phyloP scores from a whole-genome alignment of 2,797 vertebrate genomes.

The Triplophysa yarkandensis region DNA sequence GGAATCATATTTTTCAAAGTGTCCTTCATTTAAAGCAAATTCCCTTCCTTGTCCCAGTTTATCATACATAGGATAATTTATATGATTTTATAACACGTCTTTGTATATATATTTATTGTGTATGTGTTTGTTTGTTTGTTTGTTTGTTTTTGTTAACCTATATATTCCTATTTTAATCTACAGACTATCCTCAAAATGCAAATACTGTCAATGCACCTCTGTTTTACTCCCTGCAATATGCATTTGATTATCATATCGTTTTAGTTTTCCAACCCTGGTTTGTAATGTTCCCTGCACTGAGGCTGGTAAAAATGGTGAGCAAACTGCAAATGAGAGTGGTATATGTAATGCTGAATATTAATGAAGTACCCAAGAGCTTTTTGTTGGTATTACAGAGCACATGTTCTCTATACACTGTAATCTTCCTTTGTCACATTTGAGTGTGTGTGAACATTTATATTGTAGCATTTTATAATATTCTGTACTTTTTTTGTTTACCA shows the following conservation, averaged over 20 bases:
- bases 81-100: conserved; percentile 26
- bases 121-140: conserved; percentile 38
- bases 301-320: conserved; percentile 21
- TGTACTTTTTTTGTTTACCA: conserved; percentile 39
- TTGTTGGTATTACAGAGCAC: conserved; percentile 36
- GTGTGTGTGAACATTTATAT: conserved; percentile 25
- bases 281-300: conserved; percentile 26
- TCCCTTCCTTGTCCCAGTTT: conserved; percentile 14
- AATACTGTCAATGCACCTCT: conserved; percentile 18
- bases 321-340: conserved; percentile 41
- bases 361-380: conserved; percentile 50
- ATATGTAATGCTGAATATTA: conserved; percentile 40
- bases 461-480: conserved; percentile 32
- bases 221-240: conserved; percentile 14
- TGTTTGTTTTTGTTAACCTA: conserved; percentile 41
- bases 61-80: conserved; percentile 33
- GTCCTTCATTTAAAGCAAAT: conserved; percentile 49
- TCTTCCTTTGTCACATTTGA: conserved; percentile 42
- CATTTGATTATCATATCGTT: conserved; percentile 43
- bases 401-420: conserved; percentile 17
- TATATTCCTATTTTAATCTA: conserved; percentile 36
- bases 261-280: conserved; percentile 34
- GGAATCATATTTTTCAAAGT: conserved; percentile 46
- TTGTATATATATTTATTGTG: conserved; percentile 40
- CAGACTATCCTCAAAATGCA: conserved; percentile 20